These are phyloP conservation scores for Smittia aterrima DNA, from an alignment of 2,888 invertebrate genomes.

Conservation along the genomic window DNA sequence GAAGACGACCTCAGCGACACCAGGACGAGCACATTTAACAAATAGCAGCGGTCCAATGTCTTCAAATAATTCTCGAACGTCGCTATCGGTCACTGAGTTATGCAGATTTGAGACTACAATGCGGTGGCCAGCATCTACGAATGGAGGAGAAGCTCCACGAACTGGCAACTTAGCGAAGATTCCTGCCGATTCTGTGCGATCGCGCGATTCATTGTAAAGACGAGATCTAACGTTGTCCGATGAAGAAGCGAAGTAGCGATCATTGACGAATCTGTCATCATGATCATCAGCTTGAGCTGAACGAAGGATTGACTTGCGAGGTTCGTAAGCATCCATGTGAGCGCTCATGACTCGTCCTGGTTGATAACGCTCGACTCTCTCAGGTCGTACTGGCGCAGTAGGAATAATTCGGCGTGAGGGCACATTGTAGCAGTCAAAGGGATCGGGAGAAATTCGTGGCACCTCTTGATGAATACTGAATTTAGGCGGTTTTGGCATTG, in stretches of 20 bases:
- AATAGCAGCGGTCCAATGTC: conserved; percentile 85
- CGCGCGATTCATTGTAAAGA: not conserved
- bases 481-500: conserved; percentile 20
- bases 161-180: conserved; percentile 50
- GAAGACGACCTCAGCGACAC: conserved; percentile 90
- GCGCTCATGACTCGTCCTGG: conserved; percentile 34
- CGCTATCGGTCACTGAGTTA: conserved; percentile 80
- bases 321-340: conserved; percentile 44
- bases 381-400: not conserved
- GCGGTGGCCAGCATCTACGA: conserved; percentile 65
- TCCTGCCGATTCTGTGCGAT: conserved; percentile 50
- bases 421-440: conserved; percentile 51
- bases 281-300: not conserved
- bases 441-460: conserved; percentile 45
- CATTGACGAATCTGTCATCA: conserved; percentile 23
- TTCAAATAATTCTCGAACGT: conserved; percentile 91
- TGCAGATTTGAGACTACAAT: conserved; percentile 90
- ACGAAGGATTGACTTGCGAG: conserved; percentile 45
- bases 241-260: conserved; percentile 13
- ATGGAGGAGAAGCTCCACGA: conserved; percentile 46
- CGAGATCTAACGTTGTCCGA: not conserved
- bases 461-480: conserved; percentile 40
- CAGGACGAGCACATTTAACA: conserved; percentile 79
- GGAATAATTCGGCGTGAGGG: conserved; percentile 43
- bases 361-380: conserved; percentile 37